These are phyloP conservation scores for Siniperca chuatsi DNA, from an alignment of 2,113 vertebrate species.

Conservation along the genomic window DNA sequence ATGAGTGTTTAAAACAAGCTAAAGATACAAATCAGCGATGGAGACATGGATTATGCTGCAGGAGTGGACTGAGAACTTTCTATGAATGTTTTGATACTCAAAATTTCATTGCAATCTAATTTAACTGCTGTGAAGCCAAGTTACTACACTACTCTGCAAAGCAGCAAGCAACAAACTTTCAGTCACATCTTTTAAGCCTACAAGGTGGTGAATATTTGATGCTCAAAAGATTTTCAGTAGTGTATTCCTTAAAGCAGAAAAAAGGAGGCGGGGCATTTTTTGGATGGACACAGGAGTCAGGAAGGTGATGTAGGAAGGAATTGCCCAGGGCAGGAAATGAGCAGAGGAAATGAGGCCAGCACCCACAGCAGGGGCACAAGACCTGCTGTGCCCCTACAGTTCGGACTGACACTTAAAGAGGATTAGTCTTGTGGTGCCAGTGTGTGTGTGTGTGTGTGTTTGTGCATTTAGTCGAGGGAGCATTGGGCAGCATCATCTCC, in stretches of 20 bases:
- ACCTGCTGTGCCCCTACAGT: slow-evolving; percentile 63
- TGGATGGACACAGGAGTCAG: slow-evolving; percentile 15
- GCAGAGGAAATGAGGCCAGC: slow-evolving; percentile 63
- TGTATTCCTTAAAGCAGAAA: slow-evolving; percentile 8
- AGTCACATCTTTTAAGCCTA: not conserved
- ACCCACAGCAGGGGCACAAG: slow-evolving; percentile 60
- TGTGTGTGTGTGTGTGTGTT: slow-evolving; percentile 35
- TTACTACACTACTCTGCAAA: not conserved
- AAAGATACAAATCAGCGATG: not conserved
- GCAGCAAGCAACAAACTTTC: not conserved
- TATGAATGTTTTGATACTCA: not conserved
- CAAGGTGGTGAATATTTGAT: not conserved
- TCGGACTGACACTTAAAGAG: slow-evolving; percentile 72
- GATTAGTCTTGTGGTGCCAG: slow-evolving; percentile 66
- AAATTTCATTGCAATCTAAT: not conserved
- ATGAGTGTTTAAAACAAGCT: not conserved
- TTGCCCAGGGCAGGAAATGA: slow-evolving; percentile 68
- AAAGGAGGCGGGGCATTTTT: not conserved
- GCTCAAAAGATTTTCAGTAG: not conserved
- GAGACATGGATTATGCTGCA: not conserved
- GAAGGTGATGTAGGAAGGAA: slow-evolving; percentile 39
- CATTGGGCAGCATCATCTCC: slow-evolving; percentile 26
- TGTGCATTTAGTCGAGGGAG: slow-evolving; percentile 21
- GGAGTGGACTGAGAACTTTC: not conserved
- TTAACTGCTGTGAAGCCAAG: not conserved